Percentiles rank a stretch among this genome's conserved stretches.
phyloP scores from a whole-genome alignment of 2,113 vertebrate species.

The Dasyurus viverrinus region DNA sequence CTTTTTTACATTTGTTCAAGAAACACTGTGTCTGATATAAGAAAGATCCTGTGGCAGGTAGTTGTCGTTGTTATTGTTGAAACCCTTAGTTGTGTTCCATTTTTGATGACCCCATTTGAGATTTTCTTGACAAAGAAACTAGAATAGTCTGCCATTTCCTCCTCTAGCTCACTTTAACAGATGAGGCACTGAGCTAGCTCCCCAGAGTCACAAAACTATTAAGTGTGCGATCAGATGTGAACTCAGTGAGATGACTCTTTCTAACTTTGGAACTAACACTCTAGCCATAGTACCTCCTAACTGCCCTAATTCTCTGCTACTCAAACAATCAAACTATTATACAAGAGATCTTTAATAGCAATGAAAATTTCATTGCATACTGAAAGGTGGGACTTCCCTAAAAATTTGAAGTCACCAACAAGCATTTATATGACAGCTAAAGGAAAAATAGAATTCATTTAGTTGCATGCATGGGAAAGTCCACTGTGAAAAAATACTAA shows the following conservation, averaged over 20 bases:
- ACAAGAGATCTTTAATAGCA: background rate
- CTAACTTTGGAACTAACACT: background rate
- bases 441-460: background rate
- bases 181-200: background rate
- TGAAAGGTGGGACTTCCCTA: background rate
- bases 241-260: background rate
- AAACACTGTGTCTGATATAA: background rate
- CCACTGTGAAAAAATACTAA: background rate
- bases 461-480: background rate
- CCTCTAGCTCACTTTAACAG: background rate
- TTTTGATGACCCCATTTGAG: background rate
- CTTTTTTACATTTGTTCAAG: background rate
- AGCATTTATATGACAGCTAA: background rate
- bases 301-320: background rate
- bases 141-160: background rate
- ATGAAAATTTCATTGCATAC: background rate
- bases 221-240: background rate
- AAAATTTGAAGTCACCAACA: background rate
- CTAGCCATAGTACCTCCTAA: background rate
- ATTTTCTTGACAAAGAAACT: background rate
- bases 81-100: background rate
- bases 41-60: background rate
- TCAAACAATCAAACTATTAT: background rate
- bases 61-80: background rate
- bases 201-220: background rate